A percentile compares a stretch with the other conserved stretches of the same genome.
Conservation (phyloP, 2,797 vertebrate genomes). For the Aldrovandia affinis region DNA sequence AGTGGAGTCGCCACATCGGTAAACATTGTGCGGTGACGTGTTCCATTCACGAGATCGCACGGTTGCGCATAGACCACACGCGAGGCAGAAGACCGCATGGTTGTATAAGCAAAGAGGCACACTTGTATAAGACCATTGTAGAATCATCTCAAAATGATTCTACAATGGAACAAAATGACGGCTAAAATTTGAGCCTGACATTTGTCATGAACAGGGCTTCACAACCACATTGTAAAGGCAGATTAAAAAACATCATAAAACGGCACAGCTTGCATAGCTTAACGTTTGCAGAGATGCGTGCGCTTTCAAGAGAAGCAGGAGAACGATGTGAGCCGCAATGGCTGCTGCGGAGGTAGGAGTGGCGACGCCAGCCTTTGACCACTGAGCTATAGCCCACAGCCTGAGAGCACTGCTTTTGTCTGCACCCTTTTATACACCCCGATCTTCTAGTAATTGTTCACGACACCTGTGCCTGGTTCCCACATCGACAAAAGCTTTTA, state of each 20-base stretch:
- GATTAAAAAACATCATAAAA: not conserved
- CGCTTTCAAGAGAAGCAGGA: not conserved
- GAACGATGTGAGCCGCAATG: not conserved
- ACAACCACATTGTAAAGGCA: not conserved
- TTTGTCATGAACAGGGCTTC: not conserved
- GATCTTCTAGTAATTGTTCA: slow-evolving; percentile 2
- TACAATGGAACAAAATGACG: not conserved
- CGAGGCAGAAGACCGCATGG: too few species aligned
- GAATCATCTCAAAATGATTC: not conserved
- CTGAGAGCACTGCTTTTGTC: not conserved
- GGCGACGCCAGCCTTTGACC: slow-evolving; percentile 3
- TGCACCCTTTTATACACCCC: not conserved
- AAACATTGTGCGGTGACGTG: too few species aligned
- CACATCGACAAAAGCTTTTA: not conserved
- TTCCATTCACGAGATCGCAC: too few species aligned
- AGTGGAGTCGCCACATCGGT: too few species aligned
- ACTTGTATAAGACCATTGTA: too few species aligned
- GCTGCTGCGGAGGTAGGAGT: not conserved
- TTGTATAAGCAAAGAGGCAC: too few species aligned
- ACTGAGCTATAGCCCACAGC: not conserved
- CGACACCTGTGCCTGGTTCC: not conserved
- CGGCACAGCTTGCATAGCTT: too few species aligned
- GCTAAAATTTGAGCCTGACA: not conserved
- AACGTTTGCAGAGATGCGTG: not conserved
- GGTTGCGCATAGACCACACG: too few species aligned